Conservation (phyloP, 2,888 invertebrate genomes). For the Cephus pulcher region DNA sequence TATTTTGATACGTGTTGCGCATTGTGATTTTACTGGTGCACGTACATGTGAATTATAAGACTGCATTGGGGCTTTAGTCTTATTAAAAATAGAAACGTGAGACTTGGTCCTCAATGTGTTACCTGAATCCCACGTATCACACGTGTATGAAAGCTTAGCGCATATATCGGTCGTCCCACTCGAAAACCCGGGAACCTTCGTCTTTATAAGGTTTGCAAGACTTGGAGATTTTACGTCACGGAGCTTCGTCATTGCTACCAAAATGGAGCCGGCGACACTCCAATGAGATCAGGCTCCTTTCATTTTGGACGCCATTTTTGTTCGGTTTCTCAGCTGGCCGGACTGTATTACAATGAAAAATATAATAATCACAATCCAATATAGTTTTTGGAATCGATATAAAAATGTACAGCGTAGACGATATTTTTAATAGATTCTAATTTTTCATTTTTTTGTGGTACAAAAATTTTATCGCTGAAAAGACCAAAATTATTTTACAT, state of each 20-base stretch:
- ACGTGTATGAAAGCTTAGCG: not conserved
- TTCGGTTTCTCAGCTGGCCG: not conserved
- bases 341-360: no score
- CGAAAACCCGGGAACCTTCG: not conserved
- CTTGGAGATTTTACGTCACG: not conserved
- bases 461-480: not conserved
- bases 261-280: not conserved
- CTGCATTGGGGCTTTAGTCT: not conserved
- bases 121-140: not conserved
- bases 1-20: not conserved
- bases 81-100: not conserved
- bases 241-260: not conserved
- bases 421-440: not conserved
- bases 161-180: not conserved
- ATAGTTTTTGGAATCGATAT: no score
- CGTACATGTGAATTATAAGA: not conserved
- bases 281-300: not conserved
- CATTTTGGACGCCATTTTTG: not conserved
- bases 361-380: no score
- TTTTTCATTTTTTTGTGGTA: not conserved
- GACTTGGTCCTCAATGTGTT: not conserved
- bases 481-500: not conserved
- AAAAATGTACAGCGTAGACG: no score
- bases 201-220: not conserved
- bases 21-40: not conserved